Conservation (phyloP, 2,797 vertebrate genomes). For the Pipistrellus kuhlii region DNA sequence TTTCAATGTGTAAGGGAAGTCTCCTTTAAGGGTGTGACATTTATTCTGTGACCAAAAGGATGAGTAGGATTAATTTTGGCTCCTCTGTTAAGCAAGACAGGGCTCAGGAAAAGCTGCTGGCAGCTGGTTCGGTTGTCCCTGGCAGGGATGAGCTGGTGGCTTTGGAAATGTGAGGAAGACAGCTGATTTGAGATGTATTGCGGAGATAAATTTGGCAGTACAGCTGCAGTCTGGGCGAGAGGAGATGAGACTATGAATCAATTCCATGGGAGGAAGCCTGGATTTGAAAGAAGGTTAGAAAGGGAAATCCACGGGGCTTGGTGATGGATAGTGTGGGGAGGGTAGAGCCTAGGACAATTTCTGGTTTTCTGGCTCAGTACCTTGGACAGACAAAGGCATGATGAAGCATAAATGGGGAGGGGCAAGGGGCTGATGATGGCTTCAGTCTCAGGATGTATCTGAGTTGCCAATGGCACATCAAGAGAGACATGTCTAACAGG, state of each 20-base stretch:
- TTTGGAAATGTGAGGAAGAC: not conserved
- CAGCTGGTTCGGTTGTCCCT: not conserved
- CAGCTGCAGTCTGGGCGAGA: not conserved
- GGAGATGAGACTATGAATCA: not conserved
- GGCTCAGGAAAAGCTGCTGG: not conserved
- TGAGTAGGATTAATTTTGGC: not conserved
- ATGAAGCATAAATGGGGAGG: not conserved
- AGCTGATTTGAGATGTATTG: not conserved
- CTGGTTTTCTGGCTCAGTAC: not conserved
- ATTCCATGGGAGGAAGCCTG: not conserved
- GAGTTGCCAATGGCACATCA: not conserved
- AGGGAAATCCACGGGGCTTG: not conserved
- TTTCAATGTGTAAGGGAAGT: not conserved
- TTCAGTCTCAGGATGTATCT: not conserved
- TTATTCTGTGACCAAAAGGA: not conserved
- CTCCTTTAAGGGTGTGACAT: not conserved
- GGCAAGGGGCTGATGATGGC: not conserved
- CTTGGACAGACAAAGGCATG: not conserved
- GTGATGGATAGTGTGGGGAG: not conserved
- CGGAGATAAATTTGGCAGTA: not conserved
- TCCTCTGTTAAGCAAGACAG: not conserved
- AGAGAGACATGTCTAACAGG: not conserved
- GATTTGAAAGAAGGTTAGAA: not conserved
- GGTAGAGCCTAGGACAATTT: not conserved
- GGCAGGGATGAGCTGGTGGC: not conserved